Base-by-base conservation (phyloP, 2,113 vertebrate species). In the Sebastes fasciatus region DNA sequence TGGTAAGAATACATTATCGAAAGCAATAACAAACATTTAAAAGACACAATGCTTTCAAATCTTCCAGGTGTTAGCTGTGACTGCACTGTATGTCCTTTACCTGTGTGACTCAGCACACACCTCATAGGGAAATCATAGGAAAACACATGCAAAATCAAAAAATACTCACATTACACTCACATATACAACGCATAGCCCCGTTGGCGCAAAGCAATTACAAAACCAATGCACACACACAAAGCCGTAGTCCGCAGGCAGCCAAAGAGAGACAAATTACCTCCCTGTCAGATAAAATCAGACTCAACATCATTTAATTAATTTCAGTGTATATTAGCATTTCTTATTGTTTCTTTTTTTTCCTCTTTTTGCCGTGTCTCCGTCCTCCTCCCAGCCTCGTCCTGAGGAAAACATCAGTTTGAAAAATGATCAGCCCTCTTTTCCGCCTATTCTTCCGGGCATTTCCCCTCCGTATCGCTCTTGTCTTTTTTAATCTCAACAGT, bases 251-350 rank as follows among this genome's bases (percentile, higher is more conserved):
- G 58, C 69, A 75, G 82, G 85, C 92, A 77, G 74, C 75, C 79
- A 82, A 82, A 91, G 82, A 84, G 67, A 97, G 95, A 97, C 95
- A 96, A 96, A 97, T 97, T 96, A 95, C 95, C 95, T 96, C 90
- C 93, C 95, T 96, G 96, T 96, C 95, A 96, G 95, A 96, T 96
- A 96, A 97, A 97, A 97, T 96, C 96, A 96, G 94, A 94, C 89
- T 77, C 95, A 94, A 95, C 94, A 97, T 96, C 91, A 95, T 96
- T 96, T 96, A 96, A 97, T 98, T 94, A 96, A 97, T 97, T 96
- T 95, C 90, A 87, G 75, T 82, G 77, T 83, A 77, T 89, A 93
- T 93, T 93, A 92, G 91, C 88, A 93, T 93, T 93, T 94, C 79
- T 90, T 92, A 92, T 92, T 92, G 75, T 89, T 77, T 34, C 68